Conservation (phyloP, 2,113 vertebrate species). For the Tricholaema leucomelas region DNA sequence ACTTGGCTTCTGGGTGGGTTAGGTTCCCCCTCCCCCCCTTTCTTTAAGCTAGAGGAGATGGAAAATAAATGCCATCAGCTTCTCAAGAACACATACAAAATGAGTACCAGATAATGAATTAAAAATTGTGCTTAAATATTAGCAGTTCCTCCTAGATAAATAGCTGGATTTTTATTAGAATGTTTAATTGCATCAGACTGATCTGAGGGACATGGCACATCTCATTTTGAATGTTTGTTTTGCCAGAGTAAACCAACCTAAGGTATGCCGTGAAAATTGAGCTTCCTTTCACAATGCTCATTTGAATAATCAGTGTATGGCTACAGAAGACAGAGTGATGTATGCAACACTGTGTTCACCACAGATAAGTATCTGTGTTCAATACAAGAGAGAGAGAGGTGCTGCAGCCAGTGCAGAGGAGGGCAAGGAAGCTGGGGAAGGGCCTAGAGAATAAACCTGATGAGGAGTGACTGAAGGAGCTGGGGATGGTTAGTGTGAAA, state of each 20-base stretch:
- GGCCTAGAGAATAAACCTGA: no score
- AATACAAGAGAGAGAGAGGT: no score
- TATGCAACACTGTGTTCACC: not conserved
- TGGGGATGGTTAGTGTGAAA: no score
- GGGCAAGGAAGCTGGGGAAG: no score
- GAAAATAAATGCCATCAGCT: constrained; percentile 29
- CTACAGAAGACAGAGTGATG: not conserved
- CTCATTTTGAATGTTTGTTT: not conserved
- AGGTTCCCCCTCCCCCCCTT: not conserved
- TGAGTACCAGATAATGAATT: constrained; percentile 9
- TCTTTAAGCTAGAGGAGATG: constrained; percentile 20
- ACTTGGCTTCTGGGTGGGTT: constrained; percentile 13
- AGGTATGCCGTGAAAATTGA: not conserved
- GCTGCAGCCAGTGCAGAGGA: no score
- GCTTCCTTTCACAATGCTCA: not conserved
- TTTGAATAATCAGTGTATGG: not conserved
- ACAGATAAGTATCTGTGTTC: not conserved
- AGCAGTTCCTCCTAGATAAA: constrained; percentile 47
- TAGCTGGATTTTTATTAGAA: constrained; percentile 49
- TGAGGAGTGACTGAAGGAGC: no score
- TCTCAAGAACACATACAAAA: constrained; percentile 24
- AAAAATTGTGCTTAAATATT: constrained; percentile 48
- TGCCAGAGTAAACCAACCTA: constrained; percentile 22
- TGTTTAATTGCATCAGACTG: not conserved
- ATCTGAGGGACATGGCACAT: not conserved